phyloP scores from a whole-genome alignment of 2,888 invertebrate genomes.

The Pandemis heparana region DNA sequence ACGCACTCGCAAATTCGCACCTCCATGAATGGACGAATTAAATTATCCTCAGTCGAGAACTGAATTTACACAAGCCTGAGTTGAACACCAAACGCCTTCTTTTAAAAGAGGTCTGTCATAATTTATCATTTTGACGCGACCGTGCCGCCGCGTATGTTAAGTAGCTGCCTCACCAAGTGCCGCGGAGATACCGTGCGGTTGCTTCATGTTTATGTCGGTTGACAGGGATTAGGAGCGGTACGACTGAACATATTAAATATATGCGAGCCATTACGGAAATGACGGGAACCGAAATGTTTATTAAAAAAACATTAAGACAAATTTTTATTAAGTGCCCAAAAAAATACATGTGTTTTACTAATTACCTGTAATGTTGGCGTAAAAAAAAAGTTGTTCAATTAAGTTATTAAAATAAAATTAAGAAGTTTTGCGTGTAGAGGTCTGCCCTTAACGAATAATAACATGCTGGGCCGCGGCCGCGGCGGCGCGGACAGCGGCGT shows the following conservation, averaged over 20 bases:
- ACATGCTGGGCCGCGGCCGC: conserved; percentile 9
- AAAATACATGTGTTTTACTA: conserved; percentile 19
- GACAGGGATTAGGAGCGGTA: neutral
- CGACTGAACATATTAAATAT: neutral
- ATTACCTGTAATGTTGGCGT: neutral
- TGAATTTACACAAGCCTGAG: conserved; percentile 70
- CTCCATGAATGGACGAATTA: conserved; percentile 82
- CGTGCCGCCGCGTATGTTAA: conserved; percentile 29
- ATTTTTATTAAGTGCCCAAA: neutral
- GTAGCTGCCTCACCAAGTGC: conserved; percentile 5
- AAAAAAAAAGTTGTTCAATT: conserved; percentile 26
- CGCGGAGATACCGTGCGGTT: conserved; percentile 3
- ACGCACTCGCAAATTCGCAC: conserved; percentile 84
- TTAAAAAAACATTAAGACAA: neutral
- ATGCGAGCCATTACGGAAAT: neutral
- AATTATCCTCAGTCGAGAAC: conserved; percentile 72
- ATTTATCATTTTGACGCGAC: conserved; percentile 29
- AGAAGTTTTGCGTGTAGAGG: conserved; percentile 25
- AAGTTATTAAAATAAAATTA: conserved; percentile 44
- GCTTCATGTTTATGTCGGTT: neutral
- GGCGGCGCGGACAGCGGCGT: conserved; percentile 41
- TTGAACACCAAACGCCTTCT: conserved; percentile 59
- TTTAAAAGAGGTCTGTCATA: conserved; percentile 28
- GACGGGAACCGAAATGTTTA: neutral
- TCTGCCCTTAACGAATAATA: conserved; percentile 21